These are phyloP conservation scores for Tipula confusa DNA, from an alignment of 2,888 invertebrate species.

Conservation along the genomic window DNA sequence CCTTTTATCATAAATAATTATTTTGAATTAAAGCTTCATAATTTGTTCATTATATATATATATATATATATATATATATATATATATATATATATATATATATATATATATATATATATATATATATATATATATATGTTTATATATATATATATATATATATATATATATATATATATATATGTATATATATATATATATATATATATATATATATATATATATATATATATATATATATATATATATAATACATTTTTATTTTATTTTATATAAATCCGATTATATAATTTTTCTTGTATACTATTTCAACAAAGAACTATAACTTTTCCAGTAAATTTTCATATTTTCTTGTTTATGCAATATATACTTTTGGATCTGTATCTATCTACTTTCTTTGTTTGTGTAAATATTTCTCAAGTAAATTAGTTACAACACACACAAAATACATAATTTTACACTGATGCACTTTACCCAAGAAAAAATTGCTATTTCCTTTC, in stretches of 20 bases:
- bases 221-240: too few relatives aligned
- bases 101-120: too few relatives aligned
- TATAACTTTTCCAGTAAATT: background rate
- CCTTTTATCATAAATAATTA: background rate
- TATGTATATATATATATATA: too few relatives aligned
- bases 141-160: too few relatives aligned
- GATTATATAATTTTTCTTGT: background rate
- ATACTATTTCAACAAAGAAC: background rate
- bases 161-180: too few relatives aligned
- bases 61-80: too few relatives aligned
- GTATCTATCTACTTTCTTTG: background rate
- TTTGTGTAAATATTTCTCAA: background rate
- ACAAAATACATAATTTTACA: background rate
- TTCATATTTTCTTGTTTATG: background rate
- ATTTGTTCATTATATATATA: too few relatives aligned
- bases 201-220: too few relatives aligned
- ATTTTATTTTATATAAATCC: background rate
- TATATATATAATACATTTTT: too few relatives aligned
- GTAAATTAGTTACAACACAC: background rate
- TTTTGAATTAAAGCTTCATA: background rate
- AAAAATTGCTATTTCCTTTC: background rate
- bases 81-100: too few relatives aligned
- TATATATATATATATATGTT: too few relatives aligned
- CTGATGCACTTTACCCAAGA: background rate
- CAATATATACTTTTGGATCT: background rate